Conservation (phyloP, 2,113 vertebrate species). For the Channa argus region DNA sequence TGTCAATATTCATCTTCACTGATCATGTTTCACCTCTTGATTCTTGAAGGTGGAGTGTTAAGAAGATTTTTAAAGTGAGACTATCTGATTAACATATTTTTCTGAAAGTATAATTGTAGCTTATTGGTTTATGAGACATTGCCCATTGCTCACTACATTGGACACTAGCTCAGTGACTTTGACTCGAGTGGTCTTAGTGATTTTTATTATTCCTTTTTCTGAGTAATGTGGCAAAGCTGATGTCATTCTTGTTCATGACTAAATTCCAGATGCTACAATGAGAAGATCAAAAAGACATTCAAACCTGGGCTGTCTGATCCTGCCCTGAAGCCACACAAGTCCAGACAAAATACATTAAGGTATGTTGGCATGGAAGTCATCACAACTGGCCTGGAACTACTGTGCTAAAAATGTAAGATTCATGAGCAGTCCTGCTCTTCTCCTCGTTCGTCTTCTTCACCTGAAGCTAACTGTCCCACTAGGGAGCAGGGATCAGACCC, state of each 20-base stretch:
- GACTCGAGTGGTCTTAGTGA: conserved; percentile 2
- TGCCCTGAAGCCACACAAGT: conserved; percentile 8
- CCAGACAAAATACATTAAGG: conserved; percentile 29
- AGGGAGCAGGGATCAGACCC: conserved; percentile 68
- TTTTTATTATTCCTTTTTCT: conserved; percentile 22
- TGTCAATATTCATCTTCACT: conserved; percentile 73
- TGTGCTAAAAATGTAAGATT: conserved; percentile 62
- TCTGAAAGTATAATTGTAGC: neutral
- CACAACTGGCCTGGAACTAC: conserved; percentile 1
- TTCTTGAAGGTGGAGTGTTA: conserved; percentile 38
- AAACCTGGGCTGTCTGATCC: conserved; percentile 9
- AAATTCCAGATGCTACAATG: conserved; percentile 8
- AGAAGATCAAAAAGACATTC: conserved; percentile 25
- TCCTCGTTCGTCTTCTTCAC: conserved; percentile 80
- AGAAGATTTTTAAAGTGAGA: conserved; percentile 31
- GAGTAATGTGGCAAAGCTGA: conserved; percentile 38
- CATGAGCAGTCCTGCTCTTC: conserved; percentile 67
- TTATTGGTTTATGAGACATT: conserved; percentile 2
- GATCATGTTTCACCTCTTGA: conserved; percentile 39
- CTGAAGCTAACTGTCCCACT: conserved; percentile 70
- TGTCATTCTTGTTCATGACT: conserved; percentile 42
- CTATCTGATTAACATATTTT: conserved; percentile 31
- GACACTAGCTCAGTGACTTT: conserved; percentile 15
- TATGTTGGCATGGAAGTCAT: conserved; percentile 5
- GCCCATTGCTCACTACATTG: conserved; percentile 9